Evolutionary conservation across 2,113 vertebrate genomes (phyloP).

Genomic region (Emydura subglobosa): DNA sequence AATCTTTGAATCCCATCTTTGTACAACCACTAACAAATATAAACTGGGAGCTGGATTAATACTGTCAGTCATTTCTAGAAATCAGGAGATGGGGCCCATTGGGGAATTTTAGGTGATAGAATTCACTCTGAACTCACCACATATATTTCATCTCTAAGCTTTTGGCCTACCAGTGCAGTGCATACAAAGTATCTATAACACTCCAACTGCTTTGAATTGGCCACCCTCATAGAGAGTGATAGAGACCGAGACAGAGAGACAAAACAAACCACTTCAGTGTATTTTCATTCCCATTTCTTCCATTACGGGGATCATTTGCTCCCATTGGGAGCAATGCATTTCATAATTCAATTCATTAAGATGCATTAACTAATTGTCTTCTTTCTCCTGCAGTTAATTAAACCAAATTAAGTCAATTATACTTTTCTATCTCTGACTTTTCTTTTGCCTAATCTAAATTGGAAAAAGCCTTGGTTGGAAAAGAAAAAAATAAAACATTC

Average conservation of each 20-base stretch:
- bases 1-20: not conserved
- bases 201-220: not conserved
- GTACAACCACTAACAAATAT: not conserved
- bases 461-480: conserved; percentile 20
- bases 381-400: conserved; percentile 74
- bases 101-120: not conserved
- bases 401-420: conserved; percentile 73
- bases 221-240: not conserved
- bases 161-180: not conserved
- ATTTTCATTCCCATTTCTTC: conserved; percentile 35
- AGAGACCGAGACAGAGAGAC: not conserved
- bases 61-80: not conserved
- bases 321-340: conserved; percentile 48
- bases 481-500: conserved; percentile 8
- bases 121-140: not conserved
- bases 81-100: not conserved
- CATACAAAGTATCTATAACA: not conserved
- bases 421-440: conserved; percentile 53
- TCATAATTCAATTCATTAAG: conserved; percentile 70
- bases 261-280: not conserved
- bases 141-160: not conserved
- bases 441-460: conserved; percentile 55
- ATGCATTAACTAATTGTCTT: conserved; percentile 71
- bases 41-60: not conserved
- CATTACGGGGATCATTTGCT: conserved; percentile 57